Evolutionary conservation across 2,113 vertebrate species (phyloP).

Genomic region (Triplophysa siluroides): DNA sequence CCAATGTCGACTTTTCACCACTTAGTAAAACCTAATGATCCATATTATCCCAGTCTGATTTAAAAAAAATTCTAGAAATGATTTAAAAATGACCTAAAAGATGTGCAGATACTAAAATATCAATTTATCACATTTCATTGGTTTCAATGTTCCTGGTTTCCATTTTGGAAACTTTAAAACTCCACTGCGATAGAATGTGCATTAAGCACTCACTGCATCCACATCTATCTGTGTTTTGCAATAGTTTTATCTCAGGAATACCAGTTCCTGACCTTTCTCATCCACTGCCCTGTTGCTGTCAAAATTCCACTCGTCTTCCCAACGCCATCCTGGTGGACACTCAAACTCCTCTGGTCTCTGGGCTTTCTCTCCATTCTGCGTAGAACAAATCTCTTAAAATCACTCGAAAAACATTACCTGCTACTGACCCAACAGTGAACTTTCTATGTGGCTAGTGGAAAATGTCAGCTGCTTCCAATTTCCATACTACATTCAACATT

Average conservation of each 20-base stretch:
- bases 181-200: not conserved
- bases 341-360: constrained; percentile 78
- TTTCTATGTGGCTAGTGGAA: not conserved
- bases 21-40: not conserved
- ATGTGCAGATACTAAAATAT: no score
- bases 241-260: not conserved
- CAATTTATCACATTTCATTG: no score
- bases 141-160: not conserved
- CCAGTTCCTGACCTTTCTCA: constrained; percentile 82
- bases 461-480: not conserved
- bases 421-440: not conserved
- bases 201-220: not conserved
- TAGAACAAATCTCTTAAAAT: constrained; percentile 32
- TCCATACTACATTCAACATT: not conserved
- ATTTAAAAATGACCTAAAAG: no score
- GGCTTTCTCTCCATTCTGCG: constrained; percentile 91
- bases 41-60: not conserved
- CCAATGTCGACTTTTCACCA: no score
- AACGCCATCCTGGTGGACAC: constrained; percentile 89
- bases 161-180: not conserved
- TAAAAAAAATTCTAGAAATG: no score
- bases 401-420: not conserved
- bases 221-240: not conserved
- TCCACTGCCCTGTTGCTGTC: constrained; percentile 95
- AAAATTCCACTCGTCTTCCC: constrained; percentile 89